Percentiles rank a stretch among this genome's conserved stretches.
Evolutionary conservation across 2,113 vertebrate species (phyloP).

Genomic region (Trogon surrucura): DNA sequence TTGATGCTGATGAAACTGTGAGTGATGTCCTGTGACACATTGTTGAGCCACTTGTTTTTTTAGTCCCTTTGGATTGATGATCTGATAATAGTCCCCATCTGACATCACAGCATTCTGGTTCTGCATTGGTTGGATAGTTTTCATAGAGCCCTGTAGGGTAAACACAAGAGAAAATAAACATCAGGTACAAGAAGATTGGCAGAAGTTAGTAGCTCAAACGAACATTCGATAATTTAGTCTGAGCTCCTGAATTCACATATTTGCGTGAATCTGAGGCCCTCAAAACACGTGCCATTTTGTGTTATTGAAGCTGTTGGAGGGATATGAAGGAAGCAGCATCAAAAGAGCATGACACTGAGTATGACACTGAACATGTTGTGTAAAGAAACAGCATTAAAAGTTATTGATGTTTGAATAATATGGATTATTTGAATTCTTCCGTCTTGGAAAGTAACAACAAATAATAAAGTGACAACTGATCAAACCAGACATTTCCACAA

Average conservation of each 20-base stretch:
- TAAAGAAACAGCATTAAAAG: background rate
- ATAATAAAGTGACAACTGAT: background rate
- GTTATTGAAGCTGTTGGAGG: background rate
- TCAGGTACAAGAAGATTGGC: background rate
- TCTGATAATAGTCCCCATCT: constrained; percentile 88
- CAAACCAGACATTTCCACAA: background rate
- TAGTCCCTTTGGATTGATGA: constrained; percentile 84
- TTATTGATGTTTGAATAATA: background rate
- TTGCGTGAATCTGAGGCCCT: background rate
- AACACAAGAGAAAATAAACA: constrained; percentile 15
- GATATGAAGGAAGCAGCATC: background rate
- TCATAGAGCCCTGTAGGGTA: constrained; percentile 89
- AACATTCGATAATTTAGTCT: background rate
- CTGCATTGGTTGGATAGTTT: constrained; percentile 88
- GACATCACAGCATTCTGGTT: constrained; percentile 97
- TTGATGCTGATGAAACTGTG: constrained; percentile 90
- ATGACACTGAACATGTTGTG: background rate
- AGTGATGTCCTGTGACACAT: constrained; percentile 90
- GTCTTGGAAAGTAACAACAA: background rate
- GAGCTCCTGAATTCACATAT: background rate
- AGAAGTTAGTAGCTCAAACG: background rate
- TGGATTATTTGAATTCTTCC: background rate
- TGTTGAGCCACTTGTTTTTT: constrained; percentile 86
- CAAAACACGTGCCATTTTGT: background rate
- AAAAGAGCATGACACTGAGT: background rate